Conservation (phyloP, 2,888 invertebrate species). For the Sesia apiformis region DNA sequence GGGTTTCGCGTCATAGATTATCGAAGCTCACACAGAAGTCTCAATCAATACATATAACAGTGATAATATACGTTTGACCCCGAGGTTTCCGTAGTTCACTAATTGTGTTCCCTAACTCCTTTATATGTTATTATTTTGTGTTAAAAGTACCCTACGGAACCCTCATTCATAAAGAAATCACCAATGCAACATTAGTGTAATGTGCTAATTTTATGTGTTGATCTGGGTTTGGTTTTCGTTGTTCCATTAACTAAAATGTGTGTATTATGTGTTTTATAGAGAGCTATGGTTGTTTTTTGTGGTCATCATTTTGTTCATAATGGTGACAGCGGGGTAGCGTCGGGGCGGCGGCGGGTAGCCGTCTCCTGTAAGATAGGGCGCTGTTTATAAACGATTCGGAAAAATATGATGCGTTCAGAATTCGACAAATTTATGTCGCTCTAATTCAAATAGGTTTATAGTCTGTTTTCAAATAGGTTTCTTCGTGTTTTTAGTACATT, state of each 20-base stretch:
- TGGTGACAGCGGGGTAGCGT: slow-evolving; percentile 39
- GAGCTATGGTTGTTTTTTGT: slow-evolving; percentile 54
- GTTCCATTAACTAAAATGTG: slow-evolving; percentile 71
- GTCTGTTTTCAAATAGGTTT: no score
- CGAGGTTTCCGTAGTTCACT: slow-evolving; percentile 58
- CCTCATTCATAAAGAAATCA: slow-evolving; percentile 53
- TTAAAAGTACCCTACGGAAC: slow-evolving; percentile 45
- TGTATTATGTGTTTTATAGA: slow-evolving; percentile 70
- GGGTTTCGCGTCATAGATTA: slow-evolving; percentile 28
- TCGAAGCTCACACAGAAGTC: slow-evolving; percentile 49
- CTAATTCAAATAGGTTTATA: no score
- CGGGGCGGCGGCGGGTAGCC: slow-evolving; percentile 32
- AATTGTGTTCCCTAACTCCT: slow-evolving; percentile 22
- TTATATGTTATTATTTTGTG: slow-evolving; percentile 16
- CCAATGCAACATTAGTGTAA: slow-evolving; percentile 65
- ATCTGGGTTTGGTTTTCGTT: slow-evolving; percentile 72
- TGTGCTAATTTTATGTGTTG: slow-evolving; percentile 70
- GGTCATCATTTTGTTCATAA: slow-evolving; percentile 34
- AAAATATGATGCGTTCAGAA: background rate
- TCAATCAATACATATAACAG: slow-evolving; percentile 21
- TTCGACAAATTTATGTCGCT: background rate
- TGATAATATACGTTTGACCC: slow-evolving; percentile 15
- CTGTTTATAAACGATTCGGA: slow-evolving; percentile 7
- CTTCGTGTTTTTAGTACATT: background rate
- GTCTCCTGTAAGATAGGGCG: slow-evolving; percentile 12